Conservation (phyloP, 53 echinoderm and acorn worm genomes). For the Patiria pectinifera region DNA sequence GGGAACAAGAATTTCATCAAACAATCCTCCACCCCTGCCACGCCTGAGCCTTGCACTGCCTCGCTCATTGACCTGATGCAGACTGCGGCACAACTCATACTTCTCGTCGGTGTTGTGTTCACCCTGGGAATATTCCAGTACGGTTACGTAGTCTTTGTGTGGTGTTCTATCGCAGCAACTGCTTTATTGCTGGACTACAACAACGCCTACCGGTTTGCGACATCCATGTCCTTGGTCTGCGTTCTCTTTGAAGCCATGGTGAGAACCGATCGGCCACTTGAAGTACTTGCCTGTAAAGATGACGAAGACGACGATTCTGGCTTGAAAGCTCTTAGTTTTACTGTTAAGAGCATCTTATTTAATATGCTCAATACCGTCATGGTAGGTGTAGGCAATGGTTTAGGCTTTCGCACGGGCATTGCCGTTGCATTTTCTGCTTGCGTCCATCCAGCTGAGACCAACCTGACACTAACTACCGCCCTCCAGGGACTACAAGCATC, state of each 20-base stretch:
- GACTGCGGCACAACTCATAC: background rate
- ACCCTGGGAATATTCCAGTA: slow-evolving; percentile 1
- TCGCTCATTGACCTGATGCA: background rate
- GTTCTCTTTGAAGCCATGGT: slow-evolving; percentile 9
- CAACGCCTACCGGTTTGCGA: slow-evolving; percentile 36
- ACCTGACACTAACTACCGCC: background rate
- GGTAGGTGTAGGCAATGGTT: background rate
- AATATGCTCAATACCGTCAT: slow-evolving; percentile 13
- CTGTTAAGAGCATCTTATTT: background rate
- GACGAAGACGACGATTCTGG: background rate
- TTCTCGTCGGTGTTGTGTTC: background rate
- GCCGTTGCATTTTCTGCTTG: slow-evolving; percentile 26
- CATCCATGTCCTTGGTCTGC: background rate
- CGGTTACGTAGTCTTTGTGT: slow-evolving; percentile 33
- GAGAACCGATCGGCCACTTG: background rate
- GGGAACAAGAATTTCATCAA: background rate
- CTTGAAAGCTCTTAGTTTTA: background rate
- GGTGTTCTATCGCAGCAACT: background rate
- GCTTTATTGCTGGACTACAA: slow-evolving; percentile 10
- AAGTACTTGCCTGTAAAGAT: background rate
- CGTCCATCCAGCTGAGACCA: slow-evolving; percentile 23
- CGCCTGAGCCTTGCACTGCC: background rate
- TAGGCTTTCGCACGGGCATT: slow-evolving; percentile 46
- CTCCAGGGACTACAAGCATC: background rate
- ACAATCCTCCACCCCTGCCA: background rate